Conservation (phyloP, 2,797 vertebrate species). For the Sebastes flavidus region DNA sequence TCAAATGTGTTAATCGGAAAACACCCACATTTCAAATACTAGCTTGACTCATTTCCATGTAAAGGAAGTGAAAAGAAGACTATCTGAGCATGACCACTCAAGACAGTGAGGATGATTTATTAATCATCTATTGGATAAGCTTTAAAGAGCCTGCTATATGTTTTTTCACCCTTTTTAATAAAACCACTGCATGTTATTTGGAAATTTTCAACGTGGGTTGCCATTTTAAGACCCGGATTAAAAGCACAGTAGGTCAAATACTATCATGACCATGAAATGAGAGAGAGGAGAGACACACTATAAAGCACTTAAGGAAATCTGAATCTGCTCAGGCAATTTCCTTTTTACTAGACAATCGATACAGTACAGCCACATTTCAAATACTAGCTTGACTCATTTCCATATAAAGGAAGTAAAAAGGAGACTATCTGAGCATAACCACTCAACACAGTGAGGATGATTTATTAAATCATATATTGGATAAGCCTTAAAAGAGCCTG, state of each 20-base stretch:
- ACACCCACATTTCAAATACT: neutral
- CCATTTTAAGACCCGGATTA: constrained; percentile 16
- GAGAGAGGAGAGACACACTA: neutral
- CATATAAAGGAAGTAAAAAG: neutral
- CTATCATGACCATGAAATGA: neutral
- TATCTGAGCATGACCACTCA: neutral
- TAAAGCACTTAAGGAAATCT: neutral
- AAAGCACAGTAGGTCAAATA: constrained; percentile 31
- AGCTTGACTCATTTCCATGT: neutral
- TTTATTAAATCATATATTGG: neutral
- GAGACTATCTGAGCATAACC: neutral
- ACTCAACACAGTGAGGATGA: neutral
- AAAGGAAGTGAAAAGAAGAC: neutral
- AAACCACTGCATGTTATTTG: neutral
- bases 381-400: neutral
- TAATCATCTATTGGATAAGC: neutral
- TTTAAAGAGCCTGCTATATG: neutral
- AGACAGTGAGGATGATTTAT: neutral
- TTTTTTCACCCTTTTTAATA: neutral
- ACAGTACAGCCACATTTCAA: neutral
- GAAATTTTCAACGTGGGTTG: constrained; percentile 14
- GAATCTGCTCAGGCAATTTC: neutral
- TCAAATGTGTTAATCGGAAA: neutral
- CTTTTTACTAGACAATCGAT: constrained; percentile 12
- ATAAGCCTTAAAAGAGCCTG: neutral